Base-by-base conservation (phyloP, 1,140 invertebrate genomes). In the Aphaenogaster floridana region DNA sequence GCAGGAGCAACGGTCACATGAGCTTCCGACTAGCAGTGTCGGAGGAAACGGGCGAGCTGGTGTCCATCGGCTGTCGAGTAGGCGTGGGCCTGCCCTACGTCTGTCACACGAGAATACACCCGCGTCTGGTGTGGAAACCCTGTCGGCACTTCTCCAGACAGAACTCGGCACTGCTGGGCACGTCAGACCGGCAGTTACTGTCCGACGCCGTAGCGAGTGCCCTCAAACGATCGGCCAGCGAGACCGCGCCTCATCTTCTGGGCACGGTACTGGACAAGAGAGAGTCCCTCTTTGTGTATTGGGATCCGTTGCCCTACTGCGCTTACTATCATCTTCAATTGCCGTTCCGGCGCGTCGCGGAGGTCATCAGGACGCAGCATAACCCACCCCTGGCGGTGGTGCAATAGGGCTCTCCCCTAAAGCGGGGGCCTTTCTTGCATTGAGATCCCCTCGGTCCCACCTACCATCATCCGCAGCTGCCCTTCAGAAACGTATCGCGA, bases 241-340 rank as follows among this genome's bases (percentile, higher is more conserved):
- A 96, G 64, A 95, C 96, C 0, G 95, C 96, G 8, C 95, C 96
- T 0, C 96, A 96, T 89, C 93, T 97, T 28, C 93, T 97, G 54
- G 96, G 97, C 4, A 97, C 96, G 0, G 96, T 97, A 4, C 91
- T 98, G 66, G 92, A 95, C 93, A 96, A 78, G 96, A 96, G 97
- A 9, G 97, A 98, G 92, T 97, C 97, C 0, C 94, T 98, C 1
- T 98, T 98, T 91, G 96, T 97, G 1, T 97, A 97, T 89, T 98
- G 97, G 97, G 98, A 98, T 91, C 98, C 97, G 0, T 91, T 98
- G 77, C 98, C 98, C 0, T 98, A 98, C 91, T 98, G 97, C 90
- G 97, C 97, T 2, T 98, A 98, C 91, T 98, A 98, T 94, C 97
- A 98, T 92, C 96, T 98, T 80, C 97, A 98, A 90, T 93, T 97